These are phyloP conservation scores for Agrochola circellaris DNA, from an alignment of 2,888 invertebrate species.

Conservation along the genomic window DNA sequence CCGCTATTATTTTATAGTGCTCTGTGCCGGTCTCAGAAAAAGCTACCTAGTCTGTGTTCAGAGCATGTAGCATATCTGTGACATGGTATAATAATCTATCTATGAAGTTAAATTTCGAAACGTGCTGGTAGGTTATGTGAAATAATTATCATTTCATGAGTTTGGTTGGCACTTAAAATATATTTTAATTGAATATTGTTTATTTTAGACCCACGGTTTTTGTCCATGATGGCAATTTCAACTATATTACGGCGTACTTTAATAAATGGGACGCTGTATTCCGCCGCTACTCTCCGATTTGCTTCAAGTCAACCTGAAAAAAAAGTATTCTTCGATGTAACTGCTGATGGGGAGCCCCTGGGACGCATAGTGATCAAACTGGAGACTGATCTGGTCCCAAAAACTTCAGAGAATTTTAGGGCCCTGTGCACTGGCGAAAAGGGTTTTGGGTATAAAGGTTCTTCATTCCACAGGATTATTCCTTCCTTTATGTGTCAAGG, in stretches of 20 bases:
- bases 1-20: too few species aligned
- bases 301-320: constrained; percentile 84
- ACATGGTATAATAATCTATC: too few species aligned
- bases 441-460: constrained; percentile 96
- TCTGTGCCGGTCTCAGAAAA: too few species aligned
- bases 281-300: constrained; percentile 84
- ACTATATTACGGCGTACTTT: constrained; percentile 80
- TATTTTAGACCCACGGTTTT: constrained; percentile 27
- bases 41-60: too few species aligned
- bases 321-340: constrained; percentile 96
- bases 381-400: constrained; percentile 96
- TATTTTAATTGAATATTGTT: constrained; percentile 4
- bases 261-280: constrained; percentile 84
- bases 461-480: constrained; percentile 97
- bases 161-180: neutral
- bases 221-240: constrained; percentile 75
- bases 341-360: constrained; percentile 94
- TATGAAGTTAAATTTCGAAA: neutral
- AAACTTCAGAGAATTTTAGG: constrained; percentile 98
- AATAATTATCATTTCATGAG: neutral
- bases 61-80: too few species aligned
- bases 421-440: constrained; percentile 93
- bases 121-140: constrained; percentile 51
- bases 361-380: constrained; percentile 97
- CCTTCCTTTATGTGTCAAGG: constrained; percentile 99